Conservation (phyloP, 2,888 invertebrate species). For the Conchocele bisecta region DNA sequence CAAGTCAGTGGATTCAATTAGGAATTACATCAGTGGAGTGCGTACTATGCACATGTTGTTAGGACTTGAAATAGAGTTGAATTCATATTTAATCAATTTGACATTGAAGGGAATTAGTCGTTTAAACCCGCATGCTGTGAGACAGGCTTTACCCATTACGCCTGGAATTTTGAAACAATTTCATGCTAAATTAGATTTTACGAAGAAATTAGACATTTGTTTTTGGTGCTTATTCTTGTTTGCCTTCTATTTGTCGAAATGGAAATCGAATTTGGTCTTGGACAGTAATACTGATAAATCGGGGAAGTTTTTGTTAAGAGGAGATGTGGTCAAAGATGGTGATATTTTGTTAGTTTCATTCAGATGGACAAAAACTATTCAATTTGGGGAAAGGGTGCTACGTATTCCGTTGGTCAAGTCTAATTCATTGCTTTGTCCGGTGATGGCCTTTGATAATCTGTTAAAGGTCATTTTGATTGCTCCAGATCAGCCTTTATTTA, state of each 20-base stretch:
- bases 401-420: conserved; percentile 5
- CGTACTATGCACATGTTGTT: conserved; percentile 1
- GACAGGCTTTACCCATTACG: conserved; percentile 10
- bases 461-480: background rate
- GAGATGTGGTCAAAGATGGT: background rate
- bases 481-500: conserved; percentile 1
- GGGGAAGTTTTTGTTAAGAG: background rate
- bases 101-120: conserved; percentile 1
- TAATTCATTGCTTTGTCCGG: conserved; percentile 6
- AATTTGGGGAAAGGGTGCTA: conserved; percentile 17
- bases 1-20: background rate
- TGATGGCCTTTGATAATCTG: conserved; percentile 5
- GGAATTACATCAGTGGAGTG: conserved; percentile 15
- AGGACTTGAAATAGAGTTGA: background rate
- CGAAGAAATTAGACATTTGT: background rate
- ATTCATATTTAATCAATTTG: conserved; percentile 7
- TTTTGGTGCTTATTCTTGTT: conserved; percentile 27
- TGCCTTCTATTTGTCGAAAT: conserved; percentile 1
- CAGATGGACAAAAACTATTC: conserved; percentile 13
- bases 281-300: background rate
- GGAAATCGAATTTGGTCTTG: conserved; percentile 16
- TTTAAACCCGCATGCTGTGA: background rate
- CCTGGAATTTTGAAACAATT: background rate
- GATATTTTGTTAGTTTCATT: background rate
- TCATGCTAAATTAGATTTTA: background rate